Percentiles rank a stretch among this genome's conserved stretches.
Conservation (phyloP, 2,113 vertebrate genomes). For the Azemiops feae region DNA sequence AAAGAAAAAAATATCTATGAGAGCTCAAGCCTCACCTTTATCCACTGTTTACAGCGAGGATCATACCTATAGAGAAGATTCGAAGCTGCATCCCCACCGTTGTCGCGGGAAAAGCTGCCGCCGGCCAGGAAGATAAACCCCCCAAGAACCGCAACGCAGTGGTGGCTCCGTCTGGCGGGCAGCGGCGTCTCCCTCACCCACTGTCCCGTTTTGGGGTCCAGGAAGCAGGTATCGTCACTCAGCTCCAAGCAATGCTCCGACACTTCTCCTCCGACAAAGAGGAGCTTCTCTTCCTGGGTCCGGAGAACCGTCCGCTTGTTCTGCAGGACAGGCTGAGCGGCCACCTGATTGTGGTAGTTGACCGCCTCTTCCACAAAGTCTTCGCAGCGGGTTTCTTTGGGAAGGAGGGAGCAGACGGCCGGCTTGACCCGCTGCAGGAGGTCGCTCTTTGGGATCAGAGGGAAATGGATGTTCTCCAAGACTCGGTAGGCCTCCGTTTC, state of each 20-base stretch:
- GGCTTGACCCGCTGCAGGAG: constrained; percentile 83
- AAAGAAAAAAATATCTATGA: constrained; percentile 60
- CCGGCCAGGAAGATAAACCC: constrained; percentile 91
- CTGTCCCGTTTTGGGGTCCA: constrained; percentile 71
- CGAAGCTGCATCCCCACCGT: constrained; percentile 87
- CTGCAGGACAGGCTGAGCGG: constrained; percentile 85
- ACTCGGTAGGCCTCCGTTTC: constrained; percentile 75
- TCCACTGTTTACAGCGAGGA: constrained; percentile 91
- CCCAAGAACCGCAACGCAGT: constrained; percentile 86
- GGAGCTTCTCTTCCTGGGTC: constrained; percentile 76
- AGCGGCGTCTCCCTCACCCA: constrained; percentile 89
- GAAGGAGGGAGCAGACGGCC: constrained; percentile 78
- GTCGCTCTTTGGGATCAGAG: constrained; percentile 81
- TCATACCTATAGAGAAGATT: constrained; percentile 94
- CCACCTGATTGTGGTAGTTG: constrained; percentile 79
- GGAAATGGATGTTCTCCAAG: constrained; percentile 86
- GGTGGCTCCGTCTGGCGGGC: constrained; percentile 86
- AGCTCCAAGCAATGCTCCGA: constrained; percentile 90
- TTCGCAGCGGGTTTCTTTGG: constrained; percentile 78
- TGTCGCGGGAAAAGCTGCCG: constrained; percentile 89
- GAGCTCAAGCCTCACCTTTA: constrained; percentile 81
- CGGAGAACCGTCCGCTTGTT: constrained; percentile 77
- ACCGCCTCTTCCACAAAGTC: constrained; percentile 86
- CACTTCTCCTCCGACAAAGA: constrained; percentile 92
- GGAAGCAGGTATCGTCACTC: constrained; percentile 85